A percentile compares a stretch with the other conserved stretches of the same genome.
phyloP scores from a whole-genome alignment of 2,797 vertebrate species.

The Molossus molossus region DNA sequence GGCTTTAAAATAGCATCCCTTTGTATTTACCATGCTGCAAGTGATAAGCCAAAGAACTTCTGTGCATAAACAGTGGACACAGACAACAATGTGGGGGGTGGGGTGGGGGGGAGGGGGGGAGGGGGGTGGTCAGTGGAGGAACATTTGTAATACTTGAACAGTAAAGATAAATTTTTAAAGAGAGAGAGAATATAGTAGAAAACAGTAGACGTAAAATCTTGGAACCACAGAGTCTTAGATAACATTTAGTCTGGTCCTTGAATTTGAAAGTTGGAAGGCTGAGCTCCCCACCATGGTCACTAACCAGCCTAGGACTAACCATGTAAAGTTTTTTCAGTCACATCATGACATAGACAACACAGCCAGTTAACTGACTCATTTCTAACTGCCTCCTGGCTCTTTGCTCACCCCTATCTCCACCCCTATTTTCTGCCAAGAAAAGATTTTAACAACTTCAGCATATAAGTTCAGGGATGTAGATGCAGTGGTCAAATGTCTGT shows the following conservation, averaged over 20 bases:
- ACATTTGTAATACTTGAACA: no score
- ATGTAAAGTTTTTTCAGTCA: not conserved
- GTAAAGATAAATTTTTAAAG: no score
- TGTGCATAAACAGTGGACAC: no score
- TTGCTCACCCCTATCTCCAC: not conserved
- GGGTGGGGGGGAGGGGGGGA: no score
- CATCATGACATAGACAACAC: not conserved
- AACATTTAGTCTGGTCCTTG: slow-evolving; percentile 17
- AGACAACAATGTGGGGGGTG: no score
- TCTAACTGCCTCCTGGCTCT: not conserved
- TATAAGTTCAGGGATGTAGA: not conserved
- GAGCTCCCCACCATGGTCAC: not conserved
- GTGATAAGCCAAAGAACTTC: no score
- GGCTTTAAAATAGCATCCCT: slow-evolving; percentile 48
- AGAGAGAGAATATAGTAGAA: not conserved
- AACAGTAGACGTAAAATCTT: slow-evolving; percentile 27
- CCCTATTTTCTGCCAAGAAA: not conserved
- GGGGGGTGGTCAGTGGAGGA: no score
- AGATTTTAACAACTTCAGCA: not conserved
- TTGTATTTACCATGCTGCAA: slow-evolving; percentile 7
- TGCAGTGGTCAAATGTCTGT: not conserved
- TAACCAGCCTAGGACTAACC: not conserved
- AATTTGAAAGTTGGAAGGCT: not conserved
- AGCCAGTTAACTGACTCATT: no score
- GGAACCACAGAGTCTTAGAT: not conserved